Conservation (phyloP, 2,888 invertebrate genomes). For the Ormyrus thymus region DNA sequence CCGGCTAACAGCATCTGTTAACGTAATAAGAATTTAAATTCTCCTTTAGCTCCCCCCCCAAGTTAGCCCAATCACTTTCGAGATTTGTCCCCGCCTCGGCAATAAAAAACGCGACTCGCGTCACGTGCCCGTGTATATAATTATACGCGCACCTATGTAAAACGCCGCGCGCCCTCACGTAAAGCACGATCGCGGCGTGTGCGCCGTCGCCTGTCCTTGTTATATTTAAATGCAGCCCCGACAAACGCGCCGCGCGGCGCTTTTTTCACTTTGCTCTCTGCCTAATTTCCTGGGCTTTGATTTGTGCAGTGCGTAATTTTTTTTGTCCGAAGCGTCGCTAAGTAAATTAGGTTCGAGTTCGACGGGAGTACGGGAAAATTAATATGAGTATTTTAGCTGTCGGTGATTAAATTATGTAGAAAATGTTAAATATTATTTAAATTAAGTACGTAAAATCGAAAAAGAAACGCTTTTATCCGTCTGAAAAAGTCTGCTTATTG, state of each 20-base stretch:
- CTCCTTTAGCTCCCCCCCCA: not conserved
- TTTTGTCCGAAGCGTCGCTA: not conserved
- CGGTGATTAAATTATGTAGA: too few relatives aligned
- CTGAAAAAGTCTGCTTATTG: too few relatives aligned
- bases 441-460: too few relatives aligned
- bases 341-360: too few relatives aligned
- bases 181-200: slow-evolving; percentile 28
- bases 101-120: not conserved
- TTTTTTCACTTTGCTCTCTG: not conserved
- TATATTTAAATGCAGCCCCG: slow-evolving; percentile 51
- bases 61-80: slow-evolving; percentile 16
- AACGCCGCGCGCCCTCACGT: slow-evolving; percentile 43
- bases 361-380: too few relatives aligned
- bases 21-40: slow-evolving; percentile 51
- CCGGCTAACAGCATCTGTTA: slow-evolving; percentile 46
- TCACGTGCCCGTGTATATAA: too few relatives aligned
- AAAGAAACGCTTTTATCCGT: too few relatives aligned
- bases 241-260: not conserved
- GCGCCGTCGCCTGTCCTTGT: slow-evolving; percentile 20
- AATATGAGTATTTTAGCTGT: too few relatives aligned
- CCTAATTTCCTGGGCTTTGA: not conserved
- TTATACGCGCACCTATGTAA: not conserved
- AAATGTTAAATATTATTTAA: too few relatives aligned
- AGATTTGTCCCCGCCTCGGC: slow-evolving; percentile 3
- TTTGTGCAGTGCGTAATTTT: slow-evolving; percentile 1